A percentile compares a stretch with the other conserved stretches of the same genome.
These are phyloP conservation scores for Drosophila monieri DNA, from an alignment of 2,888 invertebrate species.

Conservation along the genomic window DNA sequence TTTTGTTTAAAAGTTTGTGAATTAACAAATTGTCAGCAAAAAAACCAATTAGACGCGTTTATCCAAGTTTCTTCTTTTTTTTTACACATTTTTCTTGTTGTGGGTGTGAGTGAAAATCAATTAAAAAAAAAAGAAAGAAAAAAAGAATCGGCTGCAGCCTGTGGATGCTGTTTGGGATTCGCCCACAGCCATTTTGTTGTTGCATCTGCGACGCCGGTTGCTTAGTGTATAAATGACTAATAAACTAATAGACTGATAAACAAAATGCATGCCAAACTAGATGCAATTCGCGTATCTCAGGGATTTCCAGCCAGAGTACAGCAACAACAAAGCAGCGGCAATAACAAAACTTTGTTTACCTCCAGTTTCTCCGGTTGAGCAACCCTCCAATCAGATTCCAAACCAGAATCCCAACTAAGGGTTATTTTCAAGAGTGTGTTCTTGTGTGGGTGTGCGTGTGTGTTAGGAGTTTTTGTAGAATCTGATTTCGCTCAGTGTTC, in stretches of 20 bases:
- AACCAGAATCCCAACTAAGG: conserved; percentile 46
- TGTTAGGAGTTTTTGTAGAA: background rate
- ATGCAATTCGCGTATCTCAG: background rate
- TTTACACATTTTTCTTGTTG: conserved; percentile 20
- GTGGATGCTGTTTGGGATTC: conserved; percentile 25
- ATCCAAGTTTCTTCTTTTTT: background rate
- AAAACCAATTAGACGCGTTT: background rate
- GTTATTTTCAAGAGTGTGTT: conserved; percentile 41
- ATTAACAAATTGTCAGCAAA: background rate
- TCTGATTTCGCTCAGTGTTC: conserved; percentile 10
- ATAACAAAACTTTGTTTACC: conserved; percentile 51
- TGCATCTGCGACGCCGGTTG: conserved; percentile 10
- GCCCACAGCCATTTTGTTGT: conserved; percentile 3
- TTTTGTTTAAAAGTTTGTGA: background rate
- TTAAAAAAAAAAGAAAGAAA: background rate
- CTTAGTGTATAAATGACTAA: background rate
- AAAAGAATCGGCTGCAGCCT: conserved; percentile 12
- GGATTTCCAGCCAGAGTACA: conserved; percentile 8
- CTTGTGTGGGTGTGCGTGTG: conserved; percentile 2
- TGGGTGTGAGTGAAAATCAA: conserved; percentile 16
- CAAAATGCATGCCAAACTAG: background rate
- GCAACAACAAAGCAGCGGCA: conserved; percentile 32
- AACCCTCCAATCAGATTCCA: conserved; percentile 53
- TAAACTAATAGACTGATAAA: background rate
- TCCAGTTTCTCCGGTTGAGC: conserved; percentile 19